Base-by-base conservation (phyloP, 2,797 vertebrate genomes). In the Acanthopagrus latus region DNA sequence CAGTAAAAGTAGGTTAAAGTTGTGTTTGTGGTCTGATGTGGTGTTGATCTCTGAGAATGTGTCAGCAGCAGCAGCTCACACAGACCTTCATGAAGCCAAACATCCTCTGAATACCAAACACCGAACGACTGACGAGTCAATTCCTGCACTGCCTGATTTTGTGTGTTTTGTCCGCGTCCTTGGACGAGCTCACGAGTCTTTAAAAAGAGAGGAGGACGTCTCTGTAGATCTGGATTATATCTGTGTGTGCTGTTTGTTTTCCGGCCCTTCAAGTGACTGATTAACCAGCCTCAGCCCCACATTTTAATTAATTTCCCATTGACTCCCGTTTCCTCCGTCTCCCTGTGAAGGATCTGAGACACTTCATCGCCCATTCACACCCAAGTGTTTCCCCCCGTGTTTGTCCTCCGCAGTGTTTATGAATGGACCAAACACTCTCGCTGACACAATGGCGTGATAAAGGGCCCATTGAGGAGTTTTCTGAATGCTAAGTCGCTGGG, bases 381-480 rank as follows among this genome's bases (percentile, higher is more conserved):
- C 74, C 69, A 50, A 75, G 75, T 51, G 74, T 80, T 86, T 64
- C 46, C 69, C 69, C 80, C 57, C 55, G 1, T 76, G 84, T 90
- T 88, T 87, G 85, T 64, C 85, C 79, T 76, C 69, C 2, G 0
- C 64, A 2, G 59, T 11, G 57, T 55, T 38, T 71, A n/a, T 82
- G 78, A 89, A 82, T 64, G 80, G 63, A 21, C 71, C 72, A 44
- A 79, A 80, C 84, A 65, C 79, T 83, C 85, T 82, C 70, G 50
- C 71, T 52, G 58, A 74, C 85, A 90, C 85, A 85, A 86, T 80
- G 78, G 78, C 52, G 78, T 20, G 76, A 90, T 78, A 82, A 87
- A 85, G 58, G 75, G 51, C 48, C 80, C 78, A 85, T 87, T 89
- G 84, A 88, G 70, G 43, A 65, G 47, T 1, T 8, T 13, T 47